Evolutionary conservation across 2,113 vertebrate genomes (phyloP).

Genomic region (Osmerus mordax): DNA sequence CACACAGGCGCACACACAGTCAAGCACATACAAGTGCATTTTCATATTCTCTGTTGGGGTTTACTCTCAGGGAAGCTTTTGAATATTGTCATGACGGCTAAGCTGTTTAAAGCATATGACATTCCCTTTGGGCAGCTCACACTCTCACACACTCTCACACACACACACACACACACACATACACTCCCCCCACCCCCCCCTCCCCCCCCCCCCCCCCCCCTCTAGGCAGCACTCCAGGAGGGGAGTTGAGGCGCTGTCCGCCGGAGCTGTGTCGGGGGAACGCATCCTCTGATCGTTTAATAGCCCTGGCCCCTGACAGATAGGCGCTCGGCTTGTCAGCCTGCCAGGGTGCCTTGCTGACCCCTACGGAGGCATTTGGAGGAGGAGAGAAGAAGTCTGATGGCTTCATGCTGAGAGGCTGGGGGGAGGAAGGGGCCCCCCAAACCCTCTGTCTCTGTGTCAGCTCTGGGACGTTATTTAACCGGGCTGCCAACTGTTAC

Average conservation of each 20-base stretch:
- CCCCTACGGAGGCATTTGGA: slow-evolving; percentile 46
- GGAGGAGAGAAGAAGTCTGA: slow-evolving; percentile 1
- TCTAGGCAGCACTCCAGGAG: neutral
- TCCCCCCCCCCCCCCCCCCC: too few relatives aligned
- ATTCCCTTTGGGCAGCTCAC: too few relatives aligned
- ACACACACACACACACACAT: neutral
- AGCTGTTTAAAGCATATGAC: too few relatives aligned
- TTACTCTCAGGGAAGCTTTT: too few relatives aligned
- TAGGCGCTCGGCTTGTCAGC: slow-evolving; percentile 46
- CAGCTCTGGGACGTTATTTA: too few relatives aligned
- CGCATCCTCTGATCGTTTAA: slow-evolving; percentile 59
- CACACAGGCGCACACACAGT: too few relatives aligned
- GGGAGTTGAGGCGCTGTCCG: slow-evolving; percentile 40
- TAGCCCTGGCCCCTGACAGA: slow-evolving; percentile 55
- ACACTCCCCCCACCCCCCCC: too few relatives aligned
- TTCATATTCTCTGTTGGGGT: too few relatives aligned
- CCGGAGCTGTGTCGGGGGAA: slow-evolving; percentile 47
- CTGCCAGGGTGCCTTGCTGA: slow-evolving; percentile 59
- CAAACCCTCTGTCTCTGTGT: too few relatives aligned
- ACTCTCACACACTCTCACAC: neutral
- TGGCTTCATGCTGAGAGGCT: slow-evolving; percentile 40
- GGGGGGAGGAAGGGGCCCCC: neutral
- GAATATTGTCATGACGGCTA: too few relatives aligned
- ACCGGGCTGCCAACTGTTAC: too few relatives aligned
- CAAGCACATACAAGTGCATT: too few relatives aligned